phyloP scores from a whole-genome alignment of 2,797 vertebrate genomes.

The Sitta carolinensis region DNA sequence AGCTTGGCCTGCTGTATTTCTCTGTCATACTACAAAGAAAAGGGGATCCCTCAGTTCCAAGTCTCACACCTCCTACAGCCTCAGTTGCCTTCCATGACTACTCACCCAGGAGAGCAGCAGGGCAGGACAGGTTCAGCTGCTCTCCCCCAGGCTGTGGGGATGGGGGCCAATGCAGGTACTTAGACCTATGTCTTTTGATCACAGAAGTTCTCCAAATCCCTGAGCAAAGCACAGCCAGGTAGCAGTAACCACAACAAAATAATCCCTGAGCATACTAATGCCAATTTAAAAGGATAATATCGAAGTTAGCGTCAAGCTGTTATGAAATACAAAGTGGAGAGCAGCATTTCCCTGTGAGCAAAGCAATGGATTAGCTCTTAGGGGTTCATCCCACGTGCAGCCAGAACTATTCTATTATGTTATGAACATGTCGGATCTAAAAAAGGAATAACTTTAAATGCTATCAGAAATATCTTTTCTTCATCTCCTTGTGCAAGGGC shows the following conservation, averaged over 20 bases:
- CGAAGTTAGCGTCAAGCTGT: not conserved
- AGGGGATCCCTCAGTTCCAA: not conserved
- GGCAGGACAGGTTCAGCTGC: not conserved
- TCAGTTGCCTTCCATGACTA: no score
- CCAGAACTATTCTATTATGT: not conserved
- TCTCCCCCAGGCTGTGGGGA: not conserved
- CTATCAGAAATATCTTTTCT: not conserved
- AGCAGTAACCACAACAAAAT: not conserved
- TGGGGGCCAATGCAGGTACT: not conserved
- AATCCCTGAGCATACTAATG: not conserved
- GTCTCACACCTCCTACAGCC: not conserved
- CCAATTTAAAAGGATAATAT: not conserved
- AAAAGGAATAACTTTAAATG: not conserved
- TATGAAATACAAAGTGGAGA: constrained; percentile 7
- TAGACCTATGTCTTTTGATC: not conserved
- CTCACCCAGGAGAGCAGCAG: not conserved
- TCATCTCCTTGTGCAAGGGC: not conserved
- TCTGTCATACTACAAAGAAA: not conserved
- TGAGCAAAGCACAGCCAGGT: rapidly evolving
- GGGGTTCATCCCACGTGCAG: not conserved
- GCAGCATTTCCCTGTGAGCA: not conserved
- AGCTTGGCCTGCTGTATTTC: not conserved
- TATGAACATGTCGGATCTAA: not conserved
- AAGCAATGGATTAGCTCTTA: not conserved
- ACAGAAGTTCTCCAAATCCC: not conserved